Base-by-base conservation (phyloP, 2,113 vertebrate genomes). In the Nyctibius bracteatus region DNA sequence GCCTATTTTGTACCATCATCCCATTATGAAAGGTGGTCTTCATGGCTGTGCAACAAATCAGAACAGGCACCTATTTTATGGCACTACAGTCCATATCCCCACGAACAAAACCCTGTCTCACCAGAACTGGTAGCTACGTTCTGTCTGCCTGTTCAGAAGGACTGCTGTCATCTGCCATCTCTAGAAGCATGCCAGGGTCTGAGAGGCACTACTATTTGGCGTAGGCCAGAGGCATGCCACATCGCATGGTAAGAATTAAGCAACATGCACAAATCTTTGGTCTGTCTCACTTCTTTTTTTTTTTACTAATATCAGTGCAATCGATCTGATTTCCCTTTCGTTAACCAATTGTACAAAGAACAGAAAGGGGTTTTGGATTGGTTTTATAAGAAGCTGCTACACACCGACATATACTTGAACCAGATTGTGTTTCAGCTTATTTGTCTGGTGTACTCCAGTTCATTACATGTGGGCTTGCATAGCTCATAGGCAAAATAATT, bases 321-420 rank as follows among this genome's bases (percentile, higher is more conserved):
- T 35, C 51, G 20, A 46, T 17, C 17, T 28, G 22, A 86, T 46
- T 57, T 46, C 44, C 43, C 22, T n/a, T 65, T 62, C n/a, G 25
- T 43, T 77, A 82, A 54, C 12, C 13, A 41, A 47, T 4, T 25
- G 14, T 15, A 61, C 25, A 44, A 90, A 72, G 25, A 54, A 47
- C 8, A 70, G 17, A 58, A 52, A 4, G 5, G 4, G 2, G 2
- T 3, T 33, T 54, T 3, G 19, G 12, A 5, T 16, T 16, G 13
- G 19, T 47, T 66, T 72, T 78, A 43, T 27, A 47, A 16, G 31
- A 77, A 81, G 31, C 31, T 59, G 22, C 37, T 43, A 59, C 14
- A 70, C 9, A 43, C 7, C 18, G 62, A 57, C 5, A 54, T 30
- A 24, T 4, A 71, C 16, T 72, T 61, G 28, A 72, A 83, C 10